A percentile compares a stretch with the other conserved stretches of the same genome.
Conservation (phyloP, 2,113 vertebrate genomes). For the Fulica atra region DNA sequence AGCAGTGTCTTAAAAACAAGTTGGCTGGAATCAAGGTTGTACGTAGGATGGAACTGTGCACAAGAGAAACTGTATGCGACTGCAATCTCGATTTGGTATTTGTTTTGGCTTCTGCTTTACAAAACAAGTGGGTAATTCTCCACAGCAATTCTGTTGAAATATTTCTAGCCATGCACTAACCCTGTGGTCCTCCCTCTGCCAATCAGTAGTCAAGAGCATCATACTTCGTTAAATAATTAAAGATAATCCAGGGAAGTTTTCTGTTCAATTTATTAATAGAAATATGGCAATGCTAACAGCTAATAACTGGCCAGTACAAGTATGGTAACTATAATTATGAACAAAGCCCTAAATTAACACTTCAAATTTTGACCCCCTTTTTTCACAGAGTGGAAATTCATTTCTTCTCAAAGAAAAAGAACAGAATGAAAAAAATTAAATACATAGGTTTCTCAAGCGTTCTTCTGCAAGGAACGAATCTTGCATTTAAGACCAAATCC, state of each 20-base stretch:
- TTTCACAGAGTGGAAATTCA: background rate
- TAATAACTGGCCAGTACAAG: background rate
- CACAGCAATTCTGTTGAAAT: background rate
- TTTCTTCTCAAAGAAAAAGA: background rate
- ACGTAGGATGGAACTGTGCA: background rate
- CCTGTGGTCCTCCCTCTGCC: slow-evolving; percentile 20
- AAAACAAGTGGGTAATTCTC: background rate
- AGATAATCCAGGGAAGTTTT: background rate
- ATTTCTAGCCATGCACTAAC: background rate
- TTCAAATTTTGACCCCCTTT: background rate
- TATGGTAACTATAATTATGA: background rate
- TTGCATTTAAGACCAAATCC: background rate
- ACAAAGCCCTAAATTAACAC: background rate
- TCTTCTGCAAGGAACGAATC: background rate
- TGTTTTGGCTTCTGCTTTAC: background rate
- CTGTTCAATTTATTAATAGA: slow-evolving; percentile 4
- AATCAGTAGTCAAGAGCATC: background rate
- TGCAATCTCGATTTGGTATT: background rate
- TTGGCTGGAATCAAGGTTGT: background rate
- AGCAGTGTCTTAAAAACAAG: slow-evolving; percentile 37
- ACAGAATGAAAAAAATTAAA: background rate
- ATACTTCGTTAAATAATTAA: background rate
- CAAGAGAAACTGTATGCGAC: background rate
- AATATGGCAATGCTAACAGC: background rate
- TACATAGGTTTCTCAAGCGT: background rate